Evolutionary conservation across 2,113 vertebrate species (phyloP).

Genomic region (Pampusana beccarii): DNA sequence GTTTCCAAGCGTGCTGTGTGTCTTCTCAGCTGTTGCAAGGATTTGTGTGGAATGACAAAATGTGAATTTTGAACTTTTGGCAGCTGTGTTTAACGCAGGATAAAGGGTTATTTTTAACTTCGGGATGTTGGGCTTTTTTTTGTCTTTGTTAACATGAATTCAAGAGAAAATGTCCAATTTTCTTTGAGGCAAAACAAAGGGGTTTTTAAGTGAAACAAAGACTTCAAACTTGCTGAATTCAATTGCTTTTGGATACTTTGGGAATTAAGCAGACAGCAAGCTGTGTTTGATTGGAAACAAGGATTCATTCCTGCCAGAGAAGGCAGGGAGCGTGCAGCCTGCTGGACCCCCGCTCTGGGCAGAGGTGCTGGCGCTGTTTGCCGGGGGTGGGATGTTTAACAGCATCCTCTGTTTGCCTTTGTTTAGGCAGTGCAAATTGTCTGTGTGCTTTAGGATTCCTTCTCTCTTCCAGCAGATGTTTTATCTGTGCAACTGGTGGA

Average conservation of each 20-base stretch:
- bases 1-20: conserved; percentile 38
- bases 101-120: conserved; percentile 82
- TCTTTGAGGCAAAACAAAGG: conserved; percentile 12
- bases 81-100: conserved; percentile 82
- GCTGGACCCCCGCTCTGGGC: neutral
- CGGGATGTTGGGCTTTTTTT: conserved; percentile 28
- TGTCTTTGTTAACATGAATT: neutral
- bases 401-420: conserved; percentile 54
- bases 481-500: conserved; percentile 61
- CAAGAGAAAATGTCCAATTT: neutral
- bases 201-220: conserved; percentile 24
- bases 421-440: conserved; percentile 65
- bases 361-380: conserved; percentile 51
- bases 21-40: conserved; percentile 86
- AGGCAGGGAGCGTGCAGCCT: neutral
- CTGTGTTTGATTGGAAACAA: neutral
- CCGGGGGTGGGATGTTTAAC: neutral
- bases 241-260: neutral
- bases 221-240: neutral
- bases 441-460: conserved; percentile 69
- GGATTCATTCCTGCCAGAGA: neutral
- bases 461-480: conserved; percentile 67
- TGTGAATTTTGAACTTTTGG: conserved; percentile 73
- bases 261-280: conserved; percentile 23
- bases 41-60: conserved; percentile 80